Evolutionary conservation across 2,797 vertebrate genomes (phyloP).

Genomic region (Peromyscus melanophrys): DNA sequence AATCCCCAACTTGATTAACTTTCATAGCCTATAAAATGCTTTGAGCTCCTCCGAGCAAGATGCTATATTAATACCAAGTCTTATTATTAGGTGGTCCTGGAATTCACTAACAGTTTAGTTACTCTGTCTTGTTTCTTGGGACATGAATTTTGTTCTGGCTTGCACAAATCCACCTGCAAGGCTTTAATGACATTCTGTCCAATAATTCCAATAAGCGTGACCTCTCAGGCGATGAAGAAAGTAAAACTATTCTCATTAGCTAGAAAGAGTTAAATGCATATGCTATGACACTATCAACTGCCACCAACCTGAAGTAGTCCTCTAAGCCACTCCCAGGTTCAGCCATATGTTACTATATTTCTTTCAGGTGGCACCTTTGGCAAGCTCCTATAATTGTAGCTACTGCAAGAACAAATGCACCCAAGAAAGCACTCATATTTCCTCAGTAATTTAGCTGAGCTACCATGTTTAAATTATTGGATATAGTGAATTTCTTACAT

Average conservation of each 20-base stretch:
- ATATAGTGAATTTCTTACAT: constrained; percentile 51
- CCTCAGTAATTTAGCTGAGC: constrained; percentile 35
- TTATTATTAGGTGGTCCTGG: constrained; percentile 77
- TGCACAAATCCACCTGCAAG: constrained; percentile 72
- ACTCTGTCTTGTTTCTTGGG: constrained; percentile 62
- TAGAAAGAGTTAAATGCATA: constrained; percentile 21
- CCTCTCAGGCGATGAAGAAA: constrained; percentile 9
- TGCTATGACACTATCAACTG: neutral
- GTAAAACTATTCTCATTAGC: constrained; percentile 41
- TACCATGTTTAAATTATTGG: neutral
- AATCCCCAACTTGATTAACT: constrained; percentile 86
- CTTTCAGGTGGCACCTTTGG: neutral
- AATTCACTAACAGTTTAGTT: constrained; percentile 79
- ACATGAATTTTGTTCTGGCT: constrained; percentile 69
- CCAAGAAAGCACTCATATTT: neutral
- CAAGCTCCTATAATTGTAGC: neutral
- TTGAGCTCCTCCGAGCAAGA: constrained; percentile 80
- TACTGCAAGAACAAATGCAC: constrained; percentile 22
- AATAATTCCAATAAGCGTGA: constrained; percentile 25
- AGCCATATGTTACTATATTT: constrained; percentile 5
- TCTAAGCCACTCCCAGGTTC: neutral
- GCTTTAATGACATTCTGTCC: constrained; percentile 33
- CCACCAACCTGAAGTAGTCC: neutral
- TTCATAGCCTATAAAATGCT: constrained; percentile 81
- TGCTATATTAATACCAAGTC: constrained; percentile 80